Evolutionary conservation across 2,113 vertebrate genomes (phyloP).

Genomic region (Athene cunicularia): DNA sequence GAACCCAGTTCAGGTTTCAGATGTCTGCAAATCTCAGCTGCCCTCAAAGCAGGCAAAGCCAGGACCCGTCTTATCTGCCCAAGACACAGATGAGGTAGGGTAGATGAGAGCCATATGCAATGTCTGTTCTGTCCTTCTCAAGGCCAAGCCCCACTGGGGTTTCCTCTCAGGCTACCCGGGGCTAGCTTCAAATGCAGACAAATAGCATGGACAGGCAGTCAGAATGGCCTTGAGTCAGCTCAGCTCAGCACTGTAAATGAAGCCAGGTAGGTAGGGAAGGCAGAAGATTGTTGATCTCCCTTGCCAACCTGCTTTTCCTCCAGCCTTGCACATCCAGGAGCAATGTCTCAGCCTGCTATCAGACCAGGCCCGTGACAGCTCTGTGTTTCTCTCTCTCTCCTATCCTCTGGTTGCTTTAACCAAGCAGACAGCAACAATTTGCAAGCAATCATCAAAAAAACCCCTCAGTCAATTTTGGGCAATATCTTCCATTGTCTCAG

Average conservation of each 20-base stretch:
- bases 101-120: not conserved
- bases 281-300: not conserved
- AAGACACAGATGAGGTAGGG: rapidly evolving
- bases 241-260: not conserved
- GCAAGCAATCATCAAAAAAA: not conserved
- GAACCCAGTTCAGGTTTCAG: not conserved
- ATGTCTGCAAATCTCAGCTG: not conserved
- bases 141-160: not conserved
- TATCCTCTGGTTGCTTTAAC: not conserved
- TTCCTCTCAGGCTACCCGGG: not conserved
- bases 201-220: rapidly evolving
- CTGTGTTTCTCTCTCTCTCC: not conserved
- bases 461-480: not conserved
- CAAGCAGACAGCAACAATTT: not conserved
- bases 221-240: not conserved
- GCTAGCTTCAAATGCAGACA: not conserved
- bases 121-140: not conserved
- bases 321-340: not conserved
- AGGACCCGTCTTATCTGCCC: not conserved
- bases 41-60: not conserved
- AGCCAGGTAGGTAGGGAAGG: not conserved
- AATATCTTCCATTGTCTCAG: not conserved
- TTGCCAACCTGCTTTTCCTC: not conserved
- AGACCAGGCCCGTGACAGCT: not conserved
- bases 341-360: not conserved